Base-by-base conservation (phyloP, 2,888 invertebrate genomes). In the Chironomus tentans region DNA sequence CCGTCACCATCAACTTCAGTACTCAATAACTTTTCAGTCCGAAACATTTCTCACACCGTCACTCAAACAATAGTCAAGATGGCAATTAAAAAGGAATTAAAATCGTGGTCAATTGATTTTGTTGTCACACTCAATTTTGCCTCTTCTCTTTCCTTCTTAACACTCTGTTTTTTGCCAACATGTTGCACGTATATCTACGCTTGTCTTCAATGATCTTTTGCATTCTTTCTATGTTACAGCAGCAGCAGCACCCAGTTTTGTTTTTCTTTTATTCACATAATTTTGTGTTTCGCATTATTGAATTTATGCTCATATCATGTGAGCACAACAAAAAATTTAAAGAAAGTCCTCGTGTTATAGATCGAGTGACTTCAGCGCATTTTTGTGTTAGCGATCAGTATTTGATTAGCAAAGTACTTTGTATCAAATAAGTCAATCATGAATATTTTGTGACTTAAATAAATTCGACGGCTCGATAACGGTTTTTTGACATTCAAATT, bases 51-150 rank as follows among this genome's bases (percentile, higher is more conserved):
- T 38, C 38, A 38, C 38, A 38, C 38, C 38, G 38, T 38, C 38
- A 38, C 38, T 38, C 21, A 24, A 65, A 65, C 65, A 65, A 65
- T 65, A 12, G 22, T 13, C 65, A 3, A 24, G 12, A 65, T 21
- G 65, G 76, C 76, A 76, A 76, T 76, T 76, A 76, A 76, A 76
- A 76, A 61, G 50, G 38, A 69, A 74, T 74, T 74, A 68, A 74
- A 76, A 69, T 76, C 76, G 76, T 76, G 76, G 76, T 76, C 68
- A 68, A 76, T 38, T 76, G 56, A 76, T 48, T 76, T 69, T 18
- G 69, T 69, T 76, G 68, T 76, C 69, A 69, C 76, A 76, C 76
- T 46, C n/a, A 15, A 68, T 72, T 72, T 15, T 56, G 56, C 71
- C 4, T 24, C 24, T 24, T 24, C 4, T 38, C 10, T 38, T 38